phyloP scores from a whole-genome alignment of 2,888 invertebrate species.

The Archips crataeganus region DNA sequence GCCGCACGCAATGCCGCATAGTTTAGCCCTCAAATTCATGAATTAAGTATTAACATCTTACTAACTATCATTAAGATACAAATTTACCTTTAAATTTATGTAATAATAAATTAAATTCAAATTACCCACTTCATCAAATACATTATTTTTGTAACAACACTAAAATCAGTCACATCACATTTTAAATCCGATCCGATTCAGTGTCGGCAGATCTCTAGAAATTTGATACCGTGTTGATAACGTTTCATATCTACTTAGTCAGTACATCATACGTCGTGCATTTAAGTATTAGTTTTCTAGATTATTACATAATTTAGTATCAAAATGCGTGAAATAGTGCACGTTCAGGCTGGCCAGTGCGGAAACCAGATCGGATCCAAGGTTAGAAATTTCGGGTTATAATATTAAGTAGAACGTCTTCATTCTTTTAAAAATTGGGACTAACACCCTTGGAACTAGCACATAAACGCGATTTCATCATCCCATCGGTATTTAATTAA shows the following conservation, averaged over 20 bases:
- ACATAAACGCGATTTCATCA: neutral
- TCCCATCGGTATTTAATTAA: neutral
- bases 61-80: neutral
- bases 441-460: neutral
- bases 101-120: neutral
- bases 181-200: neutral
- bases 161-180: neutral
- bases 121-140: neutral
- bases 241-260: neutral
- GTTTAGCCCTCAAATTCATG: neutral
- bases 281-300: slow-evolving; percentile 14
- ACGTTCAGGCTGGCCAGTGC: slow-evolving; percentile 89
- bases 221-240: slow-evolving; percentile 29
- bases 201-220: slow-evolving; percentile 21
- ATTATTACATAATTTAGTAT: slow-evolving; percentile 31
- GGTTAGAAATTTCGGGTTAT: slow-evolving; percentile 7
- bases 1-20: neutral
- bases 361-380: slow-evolving; percentile 89
- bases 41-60: neutral
- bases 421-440: neutral
- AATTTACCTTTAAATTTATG: slow-evolving; percentile 1
- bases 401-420: neutral
- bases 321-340: slow-evolving; percentile 88
- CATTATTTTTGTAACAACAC: slow-evolving; percentile 9
- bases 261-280: slow-evolving; percentile 14